Evolutionary conservation across 2,113 vertebrate genomes (phyloP).

Genomic region (Crotophaga sulcirostris): DNA sequence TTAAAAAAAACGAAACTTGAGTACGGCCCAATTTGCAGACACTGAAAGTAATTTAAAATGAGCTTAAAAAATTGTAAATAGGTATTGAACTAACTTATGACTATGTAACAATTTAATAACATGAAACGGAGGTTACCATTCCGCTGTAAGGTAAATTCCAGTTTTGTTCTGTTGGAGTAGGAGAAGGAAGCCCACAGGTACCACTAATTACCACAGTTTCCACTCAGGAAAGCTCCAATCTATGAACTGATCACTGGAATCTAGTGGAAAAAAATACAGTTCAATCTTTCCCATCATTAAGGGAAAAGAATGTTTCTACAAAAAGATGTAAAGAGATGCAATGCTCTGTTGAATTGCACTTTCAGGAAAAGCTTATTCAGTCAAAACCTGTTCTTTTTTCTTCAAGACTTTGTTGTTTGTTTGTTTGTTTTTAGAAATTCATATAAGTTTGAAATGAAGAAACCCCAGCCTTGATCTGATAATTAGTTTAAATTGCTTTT

Average conservation of each 20-base stretch:
- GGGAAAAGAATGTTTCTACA: slow-evolving; percentile 1
- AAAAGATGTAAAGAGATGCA: background rate
- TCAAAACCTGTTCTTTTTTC: background rate
- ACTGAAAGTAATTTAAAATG: background rate
- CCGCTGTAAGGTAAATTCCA: background rate
- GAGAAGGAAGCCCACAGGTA: background rate
- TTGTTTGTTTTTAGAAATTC: background rate
- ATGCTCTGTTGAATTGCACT: background rate
- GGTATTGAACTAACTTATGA: background rate
- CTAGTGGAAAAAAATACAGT: slow-evolving; percentile 6
- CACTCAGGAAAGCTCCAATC: background rate
- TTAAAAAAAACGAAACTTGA: background rate
- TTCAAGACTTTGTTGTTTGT: background rate
- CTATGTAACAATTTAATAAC: slow-evolving; percentile 11
- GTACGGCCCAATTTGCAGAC: background rate
- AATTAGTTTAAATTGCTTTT: background rate
- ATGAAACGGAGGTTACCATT: background rate
- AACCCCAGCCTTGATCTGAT: background rate
- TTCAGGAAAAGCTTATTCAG: background rate
- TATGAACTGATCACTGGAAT: slow-evolving; percentile 3
- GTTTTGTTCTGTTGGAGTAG: background rate
- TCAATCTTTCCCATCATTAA: slow-evolving; percentile 10
- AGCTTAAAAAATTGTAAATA: background rate
- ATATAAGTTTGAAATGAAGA: background rate
- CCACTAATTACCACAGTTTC: slow-evolving; percentile 8